A percentile compares a stretch with the other conserved stretches of the same genome.
Conservation (phyloP, 2,888 invertebrate genomes). For the Schizaphis graminum region DNA sequence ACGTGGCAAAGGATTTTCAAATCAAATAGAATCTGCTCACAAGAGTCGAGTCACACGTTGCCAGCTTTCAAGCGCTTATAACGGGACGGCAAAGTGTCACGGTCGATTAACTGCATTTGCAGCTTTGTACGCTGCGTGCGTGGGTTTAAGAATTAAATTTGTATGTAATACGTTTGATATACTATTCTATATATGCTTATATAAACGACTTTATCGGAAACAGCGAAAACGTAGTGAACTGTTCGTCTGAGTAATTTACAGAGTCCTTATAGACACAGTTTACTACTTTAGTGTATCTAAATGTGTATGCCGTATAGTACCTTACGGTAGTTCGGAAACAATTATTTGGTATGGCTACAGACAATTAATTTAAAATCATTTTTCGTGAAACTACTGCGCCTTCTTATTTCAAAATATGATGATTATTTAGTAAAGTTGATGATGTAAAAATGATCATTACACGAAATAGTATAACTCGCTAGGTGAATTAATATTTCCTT, state of each 20-base stretch:
- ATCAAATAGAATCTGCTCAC: slow-evolving; percentile 17
- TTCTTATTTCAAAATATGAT: background rate
- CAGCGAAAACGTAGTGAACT: background rate
- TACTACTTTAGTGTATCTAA: background rate
- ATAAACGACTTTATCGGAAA: background rate
- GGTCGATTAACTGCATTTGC: background rate
- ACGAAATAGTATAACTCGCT: background rate
- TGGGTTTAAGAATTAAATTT: background rate
- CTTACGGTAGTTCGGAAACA: background rate
- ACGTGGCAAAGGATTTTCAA: slow-evolving; percentile 1
- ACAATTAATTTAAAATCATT: background rate
- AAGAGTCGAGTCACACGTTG: background rate
- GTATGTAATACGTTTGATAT: background rate
- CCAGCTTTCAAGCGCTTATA: background rate
- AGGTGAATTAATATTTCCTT: no score
- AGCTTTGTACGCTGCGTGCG: background rate
- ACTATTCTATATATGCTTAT: background rate
- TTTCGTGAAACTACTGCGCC: background rate
- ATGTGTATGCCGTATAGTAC: background rate
- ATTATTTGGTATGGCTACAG: background rate
- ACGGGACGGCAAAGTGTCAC: background rate
- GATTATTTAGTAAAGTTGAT: background rate
- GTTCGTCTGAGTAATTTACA: background rate
- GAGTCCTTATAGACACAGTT: background rate
- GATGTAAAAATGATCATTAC: background rate